Evolutionary conservation across 2,797 vertebrate genomes (phyloP).

Genomic region (Oryzias dopingdopingensis): DNA sequence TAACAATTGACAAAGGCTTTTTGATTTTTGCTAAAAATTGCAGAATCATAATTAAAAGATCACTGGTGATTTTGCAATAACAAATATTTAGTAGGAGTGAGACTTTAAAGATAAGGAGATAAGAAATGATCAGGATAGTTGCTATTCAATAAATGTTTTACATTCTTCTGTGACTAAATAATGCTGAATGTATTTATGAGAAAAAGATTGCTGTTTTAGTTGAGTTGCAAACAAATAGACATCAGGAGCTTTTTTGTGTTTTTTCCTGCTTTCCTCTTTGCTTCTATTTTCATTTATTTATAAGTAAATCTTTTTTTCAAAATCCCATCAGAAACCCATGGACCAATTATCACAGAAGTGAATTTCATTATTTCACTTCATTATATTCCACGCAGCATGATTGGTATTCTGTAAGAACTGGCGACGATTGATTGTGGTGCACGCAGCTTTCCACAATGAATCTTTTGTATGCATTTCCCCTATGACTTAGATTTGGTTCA

Average conservation of each 20-base stretch:
- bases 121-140: constrained; percentile 12
- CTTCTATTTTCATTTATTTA: neutral
- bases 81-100: too few relatives aligned
- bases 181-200: constrained; percentile 8
- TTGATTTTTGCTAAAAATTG: too few relatives aligned
- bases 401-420: too few relatives aligned
- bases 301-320: neutral
- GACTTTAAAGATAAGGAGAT: too few relatives aligned
- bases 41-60: too few relatives aligned
- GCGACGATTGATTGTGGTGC: too few relatives aligned
- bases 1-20: too few relatives aligned
- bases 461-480: neutral
- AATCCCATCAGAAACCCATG: neutral
- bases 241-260: neutral
- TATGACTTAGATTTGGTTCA: neutral
- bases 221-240: neutral
- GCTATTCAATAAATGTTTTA: constrained; percentile 13
- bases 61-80: too few relatives aligned
- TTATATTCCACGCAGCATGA: too few relatives aligned
- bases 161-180: constrained; percentile 8
- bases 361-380: neutral
- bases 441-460: too few relatives aligned
- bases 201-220: constrained; percentile 12
- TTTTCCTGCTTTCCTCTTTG: neutral
- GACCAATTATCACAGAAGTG: neutral